phyloP scores from a whole-genome alignment of 2,888 invertebrate genomes.

The Sinotaia quadrata region DNA sequence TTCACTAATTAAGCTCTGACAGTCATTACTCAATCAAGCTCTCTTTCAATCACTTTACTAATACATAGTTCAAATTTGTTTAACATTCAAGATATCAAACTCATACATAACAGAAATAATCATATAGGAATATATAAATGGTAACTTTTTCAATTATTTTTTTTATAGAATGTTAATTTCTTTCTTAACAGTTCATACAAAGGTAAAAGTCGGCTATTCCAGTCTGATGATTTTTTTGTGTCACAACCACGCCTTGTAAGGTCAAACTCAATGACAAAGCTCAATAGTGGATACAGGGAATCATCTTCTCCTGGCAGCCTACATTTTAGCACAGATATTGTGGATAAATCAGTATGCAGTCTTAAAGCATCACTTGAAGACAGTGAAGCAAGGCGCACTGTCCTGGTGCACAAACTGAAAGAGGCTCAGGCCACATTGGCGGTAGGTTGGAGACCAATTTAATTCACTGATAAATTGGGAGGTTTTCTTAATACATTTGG shows the following conservation, averaged over 20 bases:
- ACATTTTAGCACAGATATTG: not conserved
- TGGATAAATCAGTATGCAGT: slow-evolving; percentile 45
- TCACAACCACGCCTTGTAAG: slow-evolving; percentile 43
- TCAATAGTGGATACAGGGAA: slow-evolving; percentile 48
- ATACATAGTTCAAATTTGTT: no score
- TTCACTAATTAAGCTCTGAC: no score
- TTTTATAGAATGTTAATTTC: not conserved
- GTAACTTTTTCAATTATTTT: not conserved
- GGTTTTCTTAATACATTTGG: no score
- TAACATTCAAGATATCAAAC: no score
- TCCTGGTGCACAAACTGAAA: slow-evolving; percentile 64
- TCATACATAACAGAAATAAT: not conserved
- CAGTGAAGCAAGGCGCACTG: slow-evolving; percentile 63
- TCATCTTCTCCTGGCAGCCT: slow-evolving; percentile 12
- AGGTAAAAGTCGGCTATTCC: slow-evolving; percentile 42
- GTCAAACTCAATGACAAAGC: slow-evolving; percentile 53
- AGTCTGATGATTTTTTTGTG: slow-evolving; percentile 47
- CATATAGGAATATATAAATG: not conserved
- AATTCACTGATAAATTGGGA: no score
- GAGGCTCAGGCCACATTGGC: slow-evolving; percentile 67
- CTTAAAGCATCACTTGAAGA: slow-evolving; percentile 56
- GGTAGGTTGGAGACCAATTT: slow-evolving; percentile 48
- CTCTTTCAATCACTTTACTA: no score
- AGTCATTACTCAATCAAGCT: no score
- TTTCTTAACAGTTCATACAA: slow-evolving; percentile 53